Percentiles rank a stretch among this genome's conserved stretches.
Conservation (phyloP, 2,113 vertebrate genomes). For the Platysternon megacephalum region DNA sequence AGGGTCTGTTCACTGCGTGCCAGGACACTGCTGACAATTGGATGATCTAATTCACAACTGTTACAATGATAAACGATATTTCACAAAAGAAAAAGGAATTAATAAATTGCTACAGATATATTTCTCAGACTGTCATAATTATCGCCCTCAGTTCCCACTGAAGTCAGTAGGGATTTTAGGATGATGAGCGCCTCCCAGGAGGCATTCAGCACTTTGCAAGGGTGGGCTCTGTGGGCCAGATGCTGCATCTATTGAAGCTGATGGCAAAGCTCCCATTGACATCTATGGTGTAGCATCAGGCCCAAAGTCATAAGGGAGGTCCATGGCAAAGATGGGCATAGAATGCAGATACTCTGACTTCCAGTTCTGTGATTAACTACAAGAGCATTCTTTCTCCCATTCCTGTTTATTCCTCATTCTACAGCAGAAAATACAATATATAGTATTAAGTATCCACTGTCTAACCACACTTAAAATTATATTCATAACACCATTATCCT, state of each 20-base stretch:
- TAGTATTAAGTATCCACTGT: neutral
- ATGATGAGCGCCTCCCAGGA: neutral
- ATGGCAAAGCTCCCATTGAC: neutral
- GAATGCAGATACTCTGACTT: neutral
- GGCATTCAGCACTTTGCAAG: neutral
- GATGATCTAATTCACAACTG: no score
- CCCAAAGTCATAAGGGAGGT: neutral
- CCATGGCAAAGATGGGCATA: neutral
- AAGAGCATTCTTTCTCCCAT: neutral
- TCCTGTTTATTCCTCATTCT: neutral
- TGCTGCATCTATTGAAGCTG: neutral
- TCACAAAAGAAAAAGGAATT: no score
- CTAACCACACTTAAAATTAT: slow-evolving; percentile 9
- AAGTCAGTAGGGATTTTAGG: neutral
- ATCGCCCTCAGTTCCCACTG: neutral
- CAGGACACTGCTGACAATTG: no score
- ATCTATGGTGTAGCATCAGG: neutral
- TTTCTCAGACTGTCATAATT: neutral
- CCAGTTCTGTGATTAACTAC: neutral
- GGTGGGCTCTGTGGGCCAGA: neutral
- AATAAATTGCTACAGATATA: no score
- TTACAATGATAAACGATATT: no score
- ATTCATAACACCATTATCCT: neutral
- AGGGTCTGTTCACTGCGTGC: no score
- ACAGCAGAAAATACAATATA: neutral